Conservation (phyloP, 2,888 invertebrate species). For the Callyntrura guangdongensis region DNA sequence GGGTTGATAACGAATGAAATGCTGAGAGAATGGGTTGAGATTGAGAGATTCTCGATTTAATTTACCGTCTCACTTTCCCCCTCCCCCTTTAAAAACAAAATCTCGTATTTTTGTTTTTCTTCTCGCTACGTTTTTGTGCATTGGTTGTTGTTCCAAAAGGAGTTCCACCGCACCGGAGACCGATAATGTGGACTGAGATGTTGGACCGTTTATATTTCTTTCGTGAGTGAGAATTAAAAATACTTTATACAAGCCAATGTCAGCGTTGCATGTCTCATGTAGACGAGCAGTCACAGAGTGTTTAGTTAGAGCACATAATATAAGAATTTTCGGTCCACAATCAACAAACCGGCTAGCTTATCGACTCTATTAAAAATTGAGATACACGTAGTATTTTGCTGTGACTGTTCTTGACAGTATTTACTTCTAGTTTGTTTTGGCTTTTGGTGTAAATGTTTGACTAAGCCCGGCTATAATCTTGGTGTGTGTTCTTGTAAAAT, state of each 20-base stretch:
- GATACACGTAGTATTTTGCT: not conserved
- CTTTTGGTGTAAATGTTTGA: too few relatives aligned
- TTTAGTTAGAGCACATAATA: not conserved
- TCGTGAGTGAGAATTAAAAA: not conserved
- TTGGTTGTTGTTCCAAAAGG: conserved; percentile 22
- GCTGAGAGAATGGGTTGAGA: too few relatives aligned
- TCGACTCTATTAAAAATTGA: not conserved
- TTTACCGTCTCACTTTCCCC: conserved; percentile 1
- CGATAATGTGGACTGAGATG: conserved; percentile 10
- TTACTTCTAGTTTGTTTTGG: too few relatives aligned
- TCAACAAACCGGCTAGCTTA: too few relatives aligned
- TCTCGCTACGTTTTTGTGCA: not conserved
- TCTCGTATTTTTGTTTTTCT: not conserved
- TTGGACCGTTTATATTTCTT: conserved; percentile 1
- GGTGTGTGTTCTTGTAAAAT: conserved; percentile 4
- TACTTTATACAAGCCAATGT: conserved; percentile 13
- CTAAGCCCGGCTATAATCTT: too few relatives aligned
- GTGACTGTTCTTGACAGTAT: not conserved
- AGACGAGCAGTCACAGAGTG: conserved; percentile 26
- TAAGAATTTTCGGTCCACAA: not conserved
- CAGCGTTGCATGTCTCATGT: not conserved
- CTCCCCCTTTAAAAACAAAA: not conserved
- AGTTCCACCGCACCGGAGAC: not conserved
- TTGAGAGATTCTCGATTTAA: conserved; percentile 4
- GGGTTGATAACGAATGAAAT: not conserved